Evolutionary conservation across 2,888 invertebrate genomes (phyloP), one percentile per base, ranked within the genome.

Genomic region (Melipona beecheii): DNA sequence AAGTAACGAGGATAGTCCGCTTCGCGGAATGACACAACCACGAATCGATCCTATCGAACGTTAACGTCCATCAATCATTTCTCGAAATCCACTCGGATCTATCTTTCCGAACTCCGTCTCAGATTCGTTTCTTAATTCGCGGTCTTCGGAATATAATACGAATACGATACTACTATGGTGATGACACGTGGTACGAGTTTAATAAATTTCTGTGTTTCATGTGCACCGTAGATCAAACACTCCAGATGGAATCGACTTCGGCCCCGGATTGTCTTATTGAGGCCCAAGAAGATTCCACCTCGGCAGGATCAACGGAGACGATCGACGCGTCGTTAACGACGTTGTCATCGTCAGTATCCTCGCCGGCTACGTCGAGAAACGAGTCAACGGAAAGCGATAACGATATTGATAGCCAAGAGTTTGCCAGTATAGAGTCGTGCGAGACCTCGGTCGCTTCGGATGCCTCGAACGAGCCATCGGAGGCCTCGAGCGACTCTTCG

Each of bases 241-340:
- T 86, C 91, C 91, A 92, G 90, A 94, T 94, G 93, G 93, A 94
- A 91, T 92, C 91, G 81, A 84, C 93, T 90, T 91, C 83, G 91
- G 91, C 84, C 84, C 80, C 90, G 87, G 90, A 90, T 75, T 73
- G 65, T 72, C 86, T 72, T 74, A 78, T 87, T 85, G 85, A 85
- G 88, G 92, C 86, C 89, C 92, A 91, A 90, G 92, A 91, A 86
- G 91, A 90, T 91, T 91, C 91, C 90, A 92, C 76, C 89, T 86
- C 92, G 87, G 85, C 87, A 80, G 89, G 89, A 31, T 64, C 80
- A 6, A 9, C 15, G 58, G 50, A 24, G 31, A 21, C 60, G 60
- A 58, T 21, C 11, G 21, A 52, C 24, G 62, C 70, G 24, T 49
- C 52, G 62, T 21, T 73, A 58, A 19, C 70, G 54, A 49, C 31